Percentiles rank a stretch among this genome's conserved stretches.
Conservation (phyloP, 2,113 vertebrate species). For the Dasyurus viverrinus region DNA sequence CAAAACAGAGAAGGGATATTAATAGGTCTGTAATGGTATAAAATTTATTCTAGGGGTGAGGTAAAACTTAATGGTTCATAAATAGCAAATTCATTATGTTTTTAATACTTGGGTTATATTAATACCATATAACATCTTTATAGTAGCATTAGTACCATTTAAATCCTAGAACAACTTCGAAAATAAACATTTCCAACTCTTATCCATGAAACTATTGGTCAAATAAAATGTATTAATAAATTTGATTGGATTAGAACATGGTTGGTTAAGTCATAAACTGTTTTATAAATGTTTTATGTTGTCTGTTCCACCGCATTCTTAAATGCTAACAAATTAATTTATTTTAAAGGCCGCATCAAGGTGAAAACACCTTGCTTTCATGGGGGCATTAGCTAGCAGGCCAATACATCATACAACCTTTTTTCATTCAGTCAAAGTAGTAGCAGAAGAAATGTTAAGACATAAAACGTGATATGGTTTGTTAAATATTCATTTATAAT, state of each 20-base stretch:
- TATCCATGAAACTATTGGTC: conserved; percentile 77
- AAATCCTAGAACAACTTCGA: conserved; percentile 75
- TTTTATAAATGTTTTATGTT: conserved; percentile 80
- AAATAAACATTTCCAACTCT: conserved; percentile 81
- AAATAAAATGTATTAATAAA: conserved; percentile 81
- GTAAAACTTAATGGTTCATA: conserved; percentile 86
- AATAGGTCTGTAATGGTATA: conserved; percentile 80
- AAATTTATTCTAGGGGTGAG: conserved; percentile 83
- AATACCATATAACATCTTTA: conserved; percentile 87
- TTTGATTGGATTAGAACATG: conserved; percentile 74
- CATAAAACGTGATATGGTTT: conserved; percentile 78
- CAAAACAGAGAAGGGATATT: conserved; percentile 66
- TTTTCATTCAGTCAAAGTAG: conserved; percentile 73
- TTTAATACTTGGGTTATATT: conserved; percentile 86
- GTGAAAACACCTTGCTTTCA: conserved; percentile 77
- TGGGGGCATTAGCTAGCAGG: conserved; percentile 52
- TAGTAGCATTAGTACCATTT: conserved; percentile 80
- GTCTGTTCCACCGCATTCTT: conserved; percentile 73
- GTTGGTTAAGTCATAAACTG: conserved; percentile 74
- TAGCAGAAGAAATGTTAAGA: conserved; percentile 76
- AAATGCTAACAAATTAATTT: conserved; percentile 83
- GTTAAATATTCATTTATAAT: conserved; percentile 83
- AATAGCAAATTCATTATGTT: conserved; percentile 87
- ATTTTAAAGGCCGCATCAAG: conserved; percentile 82
- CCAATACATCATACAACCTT: conserved; percentile 71